These are phyloP conservation scores for Nilaparvata lugens DNA, from an alignment of 1,140 invertebrate species.

Conservation along the genomic window DNA sequence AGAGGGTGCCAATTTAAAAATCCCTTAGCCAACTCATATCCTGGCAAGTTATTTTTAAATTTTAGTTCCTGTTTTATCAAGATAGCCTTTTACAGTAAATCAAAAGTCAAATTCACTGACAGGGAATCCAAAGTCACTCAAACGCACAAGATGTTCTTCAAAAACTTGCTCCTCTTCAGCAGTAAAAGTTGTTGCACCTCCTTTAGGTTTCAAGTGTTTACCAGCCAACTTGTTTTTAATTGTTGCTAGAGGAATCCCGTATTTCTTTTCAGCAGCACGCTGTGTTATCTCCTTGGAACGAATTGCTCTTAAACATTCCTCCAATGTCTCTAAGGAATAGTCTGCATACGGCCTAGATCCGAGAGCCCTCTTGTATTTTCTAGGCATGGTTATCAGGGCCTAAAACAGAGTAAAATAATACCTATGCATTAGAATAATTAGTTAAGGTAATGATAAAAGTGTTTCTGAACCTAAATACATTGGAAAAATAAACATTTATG, in stretches of 20 bases:
- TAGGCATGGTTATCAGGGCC: too few relatives aligned
- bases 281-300: background rate
- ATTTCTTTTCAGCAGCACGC: background rate
- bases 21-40: too few relatives aligned
- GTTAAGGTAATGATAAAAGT: too few relatives aligned
- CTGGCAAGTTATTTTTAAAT: too few relatives aligned
- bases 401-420: too few relatives aligned
- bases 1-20: too few relatives aligned
- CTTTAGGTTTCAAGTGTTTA: background rate
- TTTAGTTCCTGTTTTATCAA: slow-evolving; percentile 3
- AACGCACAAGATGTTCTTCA: background rate
- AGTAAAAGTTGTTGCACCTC: background rate
- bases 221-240: background rate
- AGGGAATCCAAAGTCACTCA: slow-evolving; percentile 15
- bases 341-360: background rate
- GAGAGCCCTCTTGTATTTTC: background rate
- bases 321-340: background rate
- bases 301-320: background rate
- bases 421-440: too few relatives aligned
- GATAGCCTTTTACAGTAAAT: slow-evolving; percentile 5
- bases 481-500: too few relatives aligned
- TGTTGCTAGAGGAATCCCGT: background rate
- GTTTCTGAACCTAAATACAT: too few relatives aligned
- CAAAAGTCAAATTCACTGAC: background rate
- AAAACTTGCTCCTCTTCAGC: slow-evolving; percentile 5